Conservation (phyloP, 1,140 invertebrate genomes). For the Steinernema feltiae region DNA sequence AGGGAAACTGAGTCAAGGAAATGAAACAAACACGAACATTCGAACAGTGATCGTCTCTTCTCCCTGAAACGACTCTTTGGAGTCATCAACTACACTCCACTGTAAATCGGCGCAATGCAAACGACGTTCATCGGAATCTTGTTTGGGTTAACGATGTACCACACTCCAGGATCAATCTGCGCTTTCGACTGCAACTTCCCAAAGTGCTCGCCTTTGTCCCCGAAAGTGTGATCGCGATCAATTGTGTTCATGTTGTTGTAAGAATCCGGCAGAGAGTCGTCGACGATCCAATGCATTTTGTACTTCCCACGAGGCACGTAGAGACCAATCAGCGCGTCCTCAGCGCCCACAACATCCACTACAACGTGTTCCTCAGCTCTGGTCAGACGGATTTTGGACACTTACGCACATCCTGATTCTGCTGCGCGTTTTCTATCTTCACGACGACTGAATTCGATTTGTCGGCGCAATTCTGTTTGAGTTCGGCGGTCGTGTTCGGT, state of each 20-base stretch:
- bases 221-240: not conserved
- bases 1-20: no score
- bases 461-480: not conserved
- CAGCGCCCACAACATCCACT: not conserved
- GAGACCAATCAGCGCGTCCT: not conserved
- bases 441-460: not conserved
- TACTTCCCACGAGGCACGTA: not conserved
- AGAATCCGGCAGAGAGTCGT: not conserved
- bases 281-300: conserved; percentile 5
- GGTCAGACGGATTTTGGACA: not conserved
- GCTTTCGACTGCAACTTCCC: conserved; percentile 1
- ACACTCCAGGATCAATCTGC: not conserved
- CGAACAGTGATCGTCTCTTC: no score
- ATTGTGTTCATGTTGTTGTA: conserved; percentile 3
- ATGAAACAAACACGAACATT: no score
- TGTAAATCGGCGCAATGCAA: not conserved
- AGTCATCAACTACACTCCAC: not conserved
- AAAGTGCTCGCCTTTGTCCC: not conserved
- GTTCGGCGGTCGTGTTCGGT: not conserved
- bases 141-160: not conserved
- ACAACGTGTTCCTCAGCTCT: not conserved
- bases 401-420: not conserved
- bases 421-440: not conserved
- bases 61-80: no score
- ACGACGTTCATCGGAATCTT: not conserved